A percentile compares a stretch with the other conserved stretches of the same genome.
Conservation (phyloP, 2,113 vertebrate genomes). For the Noturus placidus region DNA sequence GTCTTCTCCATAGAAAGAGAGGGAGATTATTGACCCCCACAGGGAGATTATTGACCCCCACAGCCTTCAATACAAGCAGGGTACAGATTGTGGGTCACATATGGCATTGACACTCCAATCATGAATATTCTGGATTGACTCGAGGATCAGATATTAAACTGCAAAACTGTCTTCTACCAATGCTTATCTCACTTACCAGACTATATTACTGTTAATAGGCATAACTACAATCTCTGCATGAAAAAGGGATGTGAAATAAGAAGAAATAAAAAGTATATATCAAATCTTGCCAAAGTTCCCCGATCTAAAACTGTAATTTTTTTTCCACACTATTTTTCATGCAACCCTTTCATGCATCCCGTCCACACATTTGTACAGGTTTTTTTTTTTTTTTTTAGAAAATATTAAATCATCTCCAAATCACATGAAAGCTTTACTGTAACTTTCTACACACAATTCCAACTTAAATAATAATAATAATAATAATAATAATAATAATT, state of each 20-base stretch:
- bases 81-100: constrained; percentile 79
- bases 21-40: constrained; percentile 72
- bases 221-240: neutral
- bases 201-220: constrained; percentile 47
- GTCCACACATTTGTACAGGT: neutral
- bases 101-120: constrained; percentile 76
- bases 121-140: constrained; percentile 76
- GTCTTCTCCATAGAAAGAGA: constrained; percentile 78
- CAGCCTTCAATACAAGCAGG: constrained; percentile 61
- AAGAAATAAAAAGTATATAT: neutral
- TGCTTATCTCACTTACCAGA: constrained; percentile 60
- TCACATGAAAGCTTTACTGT: neutral
- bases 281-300: neutral
- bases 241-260: neutral
- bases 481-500: neutral
- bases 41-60: constrained; percentile 72
- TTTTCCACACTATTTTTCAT: neutral
- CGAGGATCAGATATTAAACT: constrained; percentile 69
- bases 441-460: neutral
- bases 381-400: too few species aligned
- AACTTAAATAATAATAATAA: neutral
- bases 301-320: neutral
- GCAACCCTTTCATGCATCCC: neutral
- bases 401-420: neutral
- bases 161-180: constrained; percentile 63